phyloP scores from a whole-genome alignment of 2,888 invertebrate genomes.

The Gandaritis pyraliata region DNA sequence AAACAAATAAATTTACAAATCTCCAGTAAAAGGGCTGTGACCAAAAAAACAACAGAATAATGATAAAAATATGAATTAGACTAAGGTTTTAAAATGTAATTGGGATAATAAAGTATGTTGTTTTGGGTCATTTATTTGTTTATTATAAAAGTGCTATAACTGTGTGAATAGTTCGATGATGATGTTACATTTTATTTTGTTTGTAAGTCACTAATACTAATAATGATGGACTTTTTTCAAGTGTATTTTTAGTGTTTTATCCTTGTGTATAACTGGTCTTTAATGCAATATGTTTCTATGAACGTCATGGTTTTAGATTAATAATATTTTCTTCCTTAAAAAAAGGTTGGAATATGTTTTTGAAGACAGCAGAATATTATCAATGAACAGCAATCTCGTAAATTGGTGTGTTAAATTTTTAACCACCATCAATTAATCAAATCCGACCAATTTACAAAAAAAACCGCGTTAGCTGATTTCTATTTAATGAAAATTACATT shows the following conservation, averaged over 20 bases:
- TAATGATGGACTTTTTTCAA: conserved; percentile 16
- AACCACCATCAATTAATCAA: too few relatives aligned
- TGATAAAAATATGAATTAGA: neutral
- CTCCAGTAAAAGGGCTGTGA: conserved; percentile 14
- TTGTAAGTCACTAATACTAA: neutral
- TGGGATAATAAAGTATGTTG: conserved; percentile 4
- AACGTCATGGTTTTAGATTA: too few relatives aligned
- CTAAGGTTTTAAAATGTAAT: conserved; percentile 8
- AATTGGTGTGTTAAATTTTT: too few relatives aligned
- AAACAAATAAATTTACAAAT: neutral
- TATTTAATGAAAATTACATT: too few relatives aligned
- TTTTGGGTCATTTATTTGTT: conserved; percentile 25
- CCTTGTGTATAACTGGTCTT: too few relatives aligned
- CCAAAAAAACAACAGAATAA: conserved; percentile 4
- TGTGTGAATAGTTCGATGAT: conserved; percentile 26
- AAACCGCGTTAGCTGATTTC: too few relatives aligned
- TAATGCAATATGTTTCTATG: too few relatives aligned
- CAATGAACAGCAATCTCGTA: too few relatives aligned
- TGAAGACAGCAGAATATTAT: too few relatives aligned
- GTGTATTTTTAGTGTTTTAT: neutral
- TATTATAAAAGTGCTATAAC: conserved; percentile 34
- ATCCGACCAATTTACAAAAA: too few relatives aligned
- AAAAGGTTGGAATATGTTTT: too few relatives aligned
- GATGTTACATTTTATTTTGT: neutral
- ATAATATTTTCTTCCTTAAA: too few relatives aligned